Conservation (phyloP, 2,797 vertebrate genomes). For the Pangasius djambal region DNA sequence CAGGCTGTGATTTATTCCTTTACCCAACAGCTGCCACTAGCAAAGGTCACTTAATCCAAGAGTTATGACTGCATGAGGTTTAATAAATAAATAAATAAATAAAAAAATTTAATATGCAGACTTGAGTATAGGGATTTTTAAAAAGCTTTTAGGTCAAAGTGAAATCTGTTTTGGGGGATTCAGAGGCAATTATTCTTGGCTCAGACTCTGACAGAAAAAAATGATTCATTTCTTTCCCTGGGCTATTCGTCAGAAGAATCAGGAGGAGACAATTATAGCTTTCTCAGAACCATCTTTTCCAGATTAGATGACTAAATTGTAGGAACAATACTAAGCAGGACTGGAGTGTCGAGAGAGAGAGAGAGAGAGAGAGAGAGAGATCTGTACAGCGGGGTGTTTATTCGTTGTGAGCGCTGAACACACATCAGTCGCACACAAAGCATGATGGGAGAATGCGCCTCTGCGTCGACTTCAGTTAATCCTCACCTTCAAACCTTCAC, state of each 20-base stretch:
- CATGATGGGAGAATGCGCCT: background rate
- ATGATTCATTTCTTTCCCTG: background rate
- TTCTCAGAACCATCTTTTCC: background rate
- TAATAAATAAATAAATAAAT: background rate
- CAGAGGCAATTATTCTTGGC: conserved; percentile 4
- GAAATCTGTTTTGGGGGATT: background rate
- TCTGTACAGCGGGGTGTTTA: background rate
- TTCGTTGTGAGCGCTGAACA: background rate
- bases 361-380: background rate
- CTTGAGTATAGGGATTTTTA: background rate
- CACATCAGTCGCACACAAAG: background rate
- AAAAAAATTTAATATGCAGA: background rate
- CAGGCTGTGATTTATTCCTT: background rate
- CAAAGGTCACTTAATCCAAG: background rate
- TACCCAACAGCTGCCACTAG: background rate
- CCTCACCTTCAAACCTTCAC: background rate
- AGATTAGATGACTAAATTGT: background rate
- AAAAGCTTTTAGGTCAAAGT: conserved; percentile 4
- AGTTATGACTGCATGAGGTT: background rate
- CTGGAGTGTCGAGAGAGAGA: background rate
- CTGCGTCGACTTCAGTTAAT: background rate
- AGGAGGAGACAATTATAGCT: conserved; percentile 11
- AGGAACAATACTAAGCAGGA: background rate
- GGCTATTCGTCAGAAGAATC: background rate
- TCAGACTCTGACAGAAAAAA: background rate